Base-by-base conservation (phyloP, 1,140 invertebrate species). In the Chlorops oryzae region DNA sequence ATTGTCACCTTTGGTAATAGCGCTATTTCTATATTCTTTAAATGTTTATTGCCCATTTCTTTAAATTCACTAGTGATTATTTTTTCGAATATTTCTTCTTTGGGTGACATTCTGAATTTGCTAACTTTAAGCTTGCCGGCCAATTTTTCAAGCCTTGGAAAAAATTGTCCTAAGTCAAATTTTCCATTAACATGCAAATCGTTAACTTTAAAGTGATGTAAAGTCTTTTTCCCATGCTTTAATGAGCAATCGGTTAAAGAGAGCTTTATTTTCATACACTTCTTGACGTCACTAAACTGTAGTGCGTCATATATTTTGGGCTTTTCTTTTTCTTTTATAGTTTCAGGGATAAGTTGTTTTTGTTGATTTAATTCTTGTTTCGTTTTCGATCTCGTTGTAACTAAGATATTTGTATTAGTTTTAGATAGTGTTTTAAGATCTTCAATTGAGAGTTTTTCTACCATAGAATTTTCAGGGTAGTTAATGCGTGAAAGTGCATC, bases 401-500 rank as follows among this genome's bases (percentile, higher is more conserved):
- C 28, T 32, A 9, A 9, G n/a, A 32, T 7, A n/a, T 9, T 32
- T 9, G 7, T 32, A 7, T 7, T 32, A n/a, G 20, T 18, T n/a
- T n/a, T n/a, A n/a, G 10, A 23, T 23, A 6, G 17, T 6, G 5
- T 28, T 7, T 28, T n/a, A n/a, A n/a, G n/a, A n/a, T n/a, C n/a
- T n/a, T 18, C 24, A 12, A 9, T 22, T 5, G n/a, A n/a, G n/a
- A n/a, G n/a, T n/a, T n/a, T n/a, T n/a, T n/a, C n/a, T n/a, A n/a
- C n/a, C n/a, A n/a, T n/a, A n/a, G n/a, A n/a, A n/a, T n/a, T n/a
- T n/a, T n/a, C n/a, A n/a, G n/a, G n/a, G n/a, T n/a, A n/a, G 5
- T 28, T 7, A 15, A 40, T 49, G 13, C 37, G 4, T 21, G 55
- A 43, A 15, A 63, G 20, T 18, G 51, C 50, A 37, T 56, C 51